Base-by-base conservation (phyloP, 2,888 invertebrate genomes). In the Cheilosia impressa region DNA sequence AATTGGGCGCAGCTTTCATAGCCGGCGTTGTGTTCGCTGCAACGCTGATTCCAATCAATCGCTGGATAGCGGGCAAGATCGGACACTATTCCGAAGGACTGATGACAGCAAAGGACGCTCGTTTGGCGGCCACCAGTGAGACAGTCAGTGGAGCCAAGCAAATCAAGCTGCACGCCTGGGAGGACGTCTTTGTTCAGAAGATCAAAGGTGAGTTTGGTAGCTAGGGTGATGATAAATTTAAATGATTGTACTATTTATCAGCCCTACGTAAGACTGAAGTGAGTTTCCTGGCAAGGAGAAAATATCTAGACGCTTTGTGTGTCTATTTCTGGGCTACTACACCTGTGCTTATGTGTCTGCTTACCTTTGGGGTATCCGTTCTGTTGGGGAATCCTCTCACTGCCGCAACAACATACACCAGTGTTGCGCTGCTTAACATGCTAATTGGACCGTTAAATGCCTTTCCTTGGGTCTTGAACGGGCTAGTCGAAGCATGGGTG, bases 281-380 rank as follows among this genome's bases (percentile, higher is more conserved):
- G 63, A 94, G 94, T 76, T 96, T 96, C 91, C 92, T 98, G 77
- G 95, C 95, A 88, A 95, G 96, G 9, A 94, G 98, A 81, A 99
- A 99, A 93, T 99, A 99, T 92, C 92, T 99, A 88, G 99, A 99
- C 93, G 99, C 99, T 0, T 93, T 98, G 81, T 99, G 99, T 92
- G 99, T 99, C 15, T 99, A 98, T 91, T 96, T 99, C 92, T 99
- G 99, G 99, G 99, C 99, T 0, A 98, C 98, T 0, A 99, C 99
- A 7, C 99, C 99, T 0, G 97, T 99, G 31, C 91, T 98, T 22
- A 97, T 98, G 89, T 96, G 97, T 2, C 94, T 97, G 77, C 93
- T 97, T 10, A 98, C 97, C 0, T 96, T 98, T 89, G 94, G 95
- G 15, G 95, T 96, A 7, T 97, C 96, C 89, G 95, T 95, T 31